Evolutionary conservation across 2,888 invertebrate species (phyloP).

Genomic region (Scaptomyza flava): DNA sequence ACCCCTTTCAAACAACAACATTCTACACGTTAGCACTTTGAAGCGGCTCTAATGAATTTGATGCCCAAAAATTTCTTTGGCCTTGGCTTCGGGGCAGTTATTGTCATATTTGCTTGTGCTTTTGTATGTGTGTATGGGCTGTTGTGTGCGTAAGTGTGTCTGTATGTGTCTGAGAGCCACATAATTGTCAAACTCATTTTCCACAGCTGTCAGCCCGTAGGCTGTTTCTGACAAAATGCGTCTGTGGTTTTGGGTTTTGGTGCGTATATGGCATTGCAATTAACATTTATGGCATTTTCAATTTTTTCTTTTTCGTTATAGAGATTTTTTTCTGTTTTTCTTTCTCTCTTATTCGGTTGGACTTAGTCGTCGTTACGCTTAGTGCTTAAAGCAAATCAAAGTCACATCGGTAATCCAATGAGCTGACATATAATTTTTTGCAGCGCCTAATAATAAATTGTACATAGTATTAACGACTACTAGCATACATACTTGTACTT

Average conservation of each 20-base stretch:
- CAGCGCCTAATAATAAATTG: slow-evolving; percentile 63
- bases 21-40: slow-evolving; percentile 56
- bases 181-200: slow-evolving; percentile 74
- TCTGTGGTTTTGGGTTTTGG: slow-evolving; percentile 10
- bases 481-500: slow-evolving; percentile 7
- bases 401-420: slow-evolving; percentile 71
- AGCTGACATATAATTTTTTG: slow-evolving; percentile 65
- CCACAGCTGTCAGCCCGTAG: slow-evolving; percentile 60
- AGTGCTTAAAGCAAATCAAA: slow-evolving; percentile 67
- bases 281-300: slow-evolving; percentile 75
- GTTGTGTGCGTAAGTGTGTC: slow-evolving; percentile 11
- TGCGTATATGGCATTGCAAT: slow-evolving; percentile 61
- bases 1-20: slow-evolving; percentile 14
- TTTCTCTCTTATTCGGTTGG: background rate
- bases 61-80: slow-evolving; percentile 69
- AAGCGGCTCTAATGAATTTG: slow-evolving; percentile 75
- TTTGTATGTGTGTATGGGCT: slow-evolving; percentile 8
- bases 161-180: slow-evolving; percentile 36
- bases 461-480: slow-evolving; percentile 17
- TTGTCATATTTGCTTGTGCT: slow-evolving; percentile 44
- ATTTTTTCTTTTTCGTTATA: background rate
- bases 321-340: background rate
- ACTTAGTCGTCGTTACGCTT: slow-evolving; percentile 13
- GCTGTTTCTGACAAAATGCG: slow-evolving; percentile 28
- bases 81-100: slow-evolving; percentile 58